These are phyloP conservation scores for Caerostris extrusa DNA, from an alignment of 1,140 invertebrate genomes.

Conservation along the genomic window DNA sequence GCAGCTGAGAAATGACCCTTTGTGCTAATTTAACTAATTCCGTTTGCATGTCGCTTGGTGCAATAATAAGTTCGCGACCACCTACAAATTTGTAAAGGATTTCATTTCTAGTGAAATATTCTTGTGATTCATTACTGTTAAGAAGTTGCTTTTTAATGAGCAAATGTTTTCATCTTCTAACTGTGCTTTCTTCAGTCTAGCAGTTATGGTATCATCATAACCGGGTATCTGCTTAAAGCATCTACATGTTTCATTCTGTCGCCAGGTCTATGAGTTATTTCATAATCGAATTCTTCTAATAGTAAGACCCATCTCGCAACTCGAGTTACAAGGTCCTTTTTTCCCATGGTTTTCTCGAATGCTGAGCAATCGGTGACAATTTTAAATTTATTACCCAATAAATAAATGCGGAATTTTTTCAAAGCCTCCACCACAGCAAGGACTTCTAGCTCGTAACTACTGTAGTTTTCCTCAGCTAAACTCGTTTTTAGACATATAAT, in stretches of 20 bases:
- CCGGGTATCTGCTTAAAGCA: background rate
- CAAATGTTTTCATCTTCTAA: background rate
- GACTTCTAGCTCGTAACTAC: constrained; percentile 77
- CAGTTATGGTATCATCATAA: background rate
- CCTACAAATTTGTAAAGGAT: background rate
- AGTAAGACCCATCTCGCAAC: constrained; percentile 7
- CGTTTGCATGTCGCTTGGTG: background rate
- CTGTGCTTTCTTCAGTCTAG: background rate
- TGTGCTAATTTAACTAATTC: background rate
- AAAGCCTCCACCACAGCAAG: constrained; percentile 80
- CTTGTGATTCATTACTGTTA: background rate
- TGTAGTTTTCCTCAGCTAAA: constrained; percentile 70
- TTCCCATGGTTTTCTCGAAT: constrained; percentile 6
- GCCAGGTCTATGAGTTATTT: background rate
- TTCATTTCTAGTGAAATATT: background rate
- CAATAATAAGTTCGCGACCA: background rate
- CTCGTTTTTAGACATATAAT: constrained; percentile 68
- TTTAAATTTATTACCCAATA: constrained; percentile 79
- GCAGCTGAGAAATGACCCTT: background rate
- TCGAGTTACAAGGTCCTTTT: background rate
- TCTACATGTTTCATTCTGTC: background rate
- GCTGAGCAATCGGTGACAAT: constrained; percentile 35
- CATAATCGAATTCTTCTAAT: constrained; percentile 48
- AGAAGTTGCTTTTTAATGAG: background rate
- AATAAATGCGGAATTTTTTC: constrained; percentile 83